Evolutionary conservation across 2,797 vertebrate genomes (phyloP), one percentile per base, ranked within the genome.

Genomic region (Halcyon badia): DNA sequence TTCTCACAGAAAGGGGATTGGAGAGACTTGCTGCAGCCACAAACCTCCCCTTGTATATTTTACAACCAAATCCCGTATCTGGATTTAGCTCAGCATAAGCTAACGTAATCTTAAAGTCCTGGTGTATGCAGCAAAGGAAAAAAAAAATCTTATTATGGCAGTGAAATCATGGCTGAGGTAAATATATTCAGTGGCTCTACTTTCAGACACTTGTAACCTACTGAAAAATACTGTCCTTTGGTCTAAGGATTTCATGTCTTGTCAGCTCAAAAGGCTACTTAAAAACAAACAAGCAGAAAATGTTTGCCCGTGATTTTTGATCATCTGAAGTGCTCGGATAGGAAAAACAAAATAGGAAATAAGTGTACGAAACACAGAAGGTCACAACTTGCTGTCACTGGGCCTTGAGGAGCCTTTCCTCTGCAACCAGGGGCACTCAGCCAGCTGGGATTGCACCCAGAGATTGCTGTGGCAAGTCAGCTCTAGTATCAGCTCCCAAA

Each of bases 41-140:
- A 94, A 83, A 86, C 77, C 85, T 72, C 61, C 83, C 73, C 87
- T 88, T 95, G 87, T 94, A 62, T 37, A 92, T 87, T 94, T 94
- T 95, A 96, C 77, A 94, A 95, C 82, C 65, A 93, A 95, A 96
- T 94, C 85, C 79, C 0, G 0, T 76, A 90, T 86, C 86, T 93
- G 94, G 85, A 84, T 94, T 97, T 93, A 96, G 95, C 73, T 91
- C 56, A 90, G 80, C 26, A 1, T 86, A 95, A 96, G 24, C 82
- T 82, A 93, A 72, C 77, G 39, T 90, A 96, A 94, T 91, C 96
- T 95, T 87, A 78, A 96, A 94, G 91, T 95, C 83, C 70, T 91
- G 90, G 86, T 92, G 71, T 80, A 85, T 49, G 89, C 70, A 84
- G 89, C 62, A 94, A 87, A 91, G 89, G 46, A 89, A 91, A 92